phyloP scores from a whole-genome alignment of 2,888 invertebrate species.

The Cremastobaeus sp. region DNA sequence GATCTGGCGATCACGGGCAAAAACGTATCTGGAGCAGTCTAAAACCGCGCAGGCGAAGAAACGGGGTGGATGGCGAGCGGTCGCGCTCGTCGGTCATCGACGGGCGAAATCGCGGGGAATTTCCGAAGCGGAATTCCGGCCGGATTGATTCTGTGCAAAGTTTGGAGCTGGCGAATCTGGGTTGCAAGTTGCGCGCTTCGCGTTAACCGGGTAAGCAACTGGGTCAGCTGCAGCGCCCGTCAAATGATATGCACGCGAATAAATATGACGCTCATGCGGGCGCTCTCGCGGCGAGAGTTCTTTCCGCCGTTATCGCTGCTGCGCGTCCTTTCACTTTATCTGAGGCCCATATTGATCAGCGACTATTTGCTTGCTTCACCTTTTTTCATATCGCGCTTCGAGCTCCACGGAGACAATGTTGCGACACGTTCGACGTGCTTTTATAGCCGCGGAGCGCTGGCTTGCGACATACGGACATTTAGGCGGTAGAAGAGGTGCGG shows the following conservation, averaged over 20 bases:
- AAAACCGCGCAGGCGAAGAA: too few species aligned
- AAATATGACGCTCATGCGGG: slow-evolving; percentile 56
- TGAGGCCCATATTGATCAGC: slow-evolving; percentile 22
- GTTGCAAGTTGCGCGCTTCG: slow-evolving; percentile 69
- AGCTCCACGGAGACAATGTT: slow-evolving; percentile 25
- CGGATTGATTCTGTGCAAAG: slow-evolving; percentile 38
- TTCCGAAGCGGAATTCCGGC: slow-evolving; percentile 14
- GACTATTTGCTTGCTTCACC: slow-evolving; percentile 22
- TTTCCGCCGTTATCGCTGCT: slow-evolving; percentile 37
- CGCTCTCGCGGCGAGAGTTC: slow-evolving; percentile 8
- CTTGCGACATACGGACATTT: slow-evolving; percentile 31
- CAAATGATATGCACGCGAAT: slow-evolving; percentile 59
- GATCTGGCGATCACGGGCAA: too few species aligned
- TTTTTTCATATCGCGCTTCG: slow-evolving; percentile 9
- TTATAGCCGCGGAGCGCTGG: slow-evolving; percentile 14
- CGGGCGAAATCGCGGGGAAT: too few species aligned
- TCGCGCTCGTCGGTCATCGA: too few species aligned
- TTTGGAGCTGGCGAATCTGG: slow-evolving; percentile 71
- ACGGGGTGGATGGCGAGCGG: too few species aligned
- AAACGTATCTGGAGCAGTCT: too few species aligned
- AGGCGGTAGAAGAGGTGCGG: slow-evolving; percentile 29
- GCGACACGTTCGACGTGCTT: slow-evolving; percentile 34
- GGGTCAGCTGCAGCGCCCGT: slow-evolving; percentile 69
- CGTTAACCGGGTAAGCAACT: slow-evolving; percentile 74
- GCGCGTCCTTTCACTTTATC: slow-evolving; percentile 56